Conservation (phyloP, 2,797 vertebrate species). For the Gymnothorax reevesii region DNA sequence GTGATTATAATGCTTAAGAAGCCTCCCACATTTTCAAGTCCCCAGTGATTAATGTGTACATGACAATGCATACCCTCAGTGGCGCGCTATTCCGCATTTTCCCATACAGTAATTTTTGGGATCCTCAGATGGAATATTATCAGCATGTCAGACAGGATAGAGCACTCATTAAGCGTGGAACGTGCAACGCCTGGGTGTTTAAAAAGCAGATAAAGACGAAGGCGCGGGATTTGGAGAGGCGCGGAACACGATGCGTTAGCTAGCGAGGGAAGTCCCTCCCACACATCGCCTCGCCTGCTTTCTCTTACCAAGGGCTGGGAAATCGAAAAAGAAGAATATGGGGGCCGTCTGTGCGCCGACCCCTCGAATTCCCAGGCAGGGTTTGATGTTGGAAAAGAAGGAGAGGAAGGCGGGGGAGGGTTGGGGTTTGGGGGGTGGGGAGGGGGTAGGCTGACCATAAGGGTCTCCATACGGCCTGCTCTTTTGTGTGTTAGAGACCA, state of each 20-base stretch:
- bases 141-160: conserved; percentile 6
- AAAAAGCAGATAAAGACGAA: not conserved
- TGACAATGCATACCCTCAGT: conserved; percentile 27
- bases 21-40: conserved; percentile 47
- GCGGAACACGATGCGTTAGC: conserved; percentile 12
- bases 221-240: not conserved
- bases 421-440: too few relatives aligned
- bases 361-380: conserved; percentile 51
- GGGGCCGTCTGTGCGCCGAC: conserved; percentile 47
- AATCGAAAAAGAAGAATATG: conserved; percentile 23
- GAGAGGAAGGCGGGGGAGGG: conserved; percentile 31
- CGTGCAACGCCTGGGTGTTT: conserved; percentile 1
- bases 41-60: conserved; percentile 50
- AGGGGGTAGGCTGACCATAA: conserved; percentile 40
- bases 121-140: conserved; percentile 11
- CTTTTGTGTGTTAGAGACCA: conserved; percentile 52
- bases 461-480: conserved; percentile 48
- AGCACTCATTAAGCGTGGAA: not conserved
- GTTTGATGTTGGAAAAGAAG: conserved; percentile 47
- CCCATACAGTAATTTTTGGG: conserved; percentile 11
- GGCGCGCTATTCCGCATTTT: conserved; percentile 19
- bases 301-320: not conserved
- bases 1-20: conserved; percentile 53
- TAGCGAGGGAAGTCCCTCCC: conserved; percentile 27
- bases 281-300: not conserved